Base-by-base conservation (phyloP, 2,797 vertebrate genomes). In the Bovichtus variegatus region DNA sequence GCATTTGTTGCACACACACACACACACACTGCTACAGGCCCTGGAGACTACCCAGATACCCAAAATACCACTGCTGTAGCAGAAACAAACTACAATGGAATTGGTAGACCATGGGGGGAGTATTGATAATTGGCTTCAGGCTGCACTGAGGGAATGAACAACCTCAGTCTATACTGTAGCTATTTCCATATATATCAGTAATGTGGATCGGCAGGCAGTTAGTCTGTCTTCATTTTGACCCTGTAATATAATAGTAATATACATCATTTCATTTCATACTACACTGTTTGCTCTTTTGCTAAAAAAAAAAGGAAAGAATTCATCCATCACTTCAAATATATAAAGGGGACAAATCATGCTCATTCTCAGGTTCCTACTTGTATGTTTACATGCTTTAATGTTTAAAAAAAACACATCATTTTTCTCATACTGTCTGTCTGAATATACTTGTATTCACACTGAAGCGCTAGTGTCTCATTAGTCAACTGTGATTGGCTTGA, bases 111-210 rank as follows among this genome's bases (percentile, higher is more conserved):
- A 29, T 76, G 41, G 72, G 72, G 43, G 38, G 53, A 72, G 57
- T 9, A 19, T 51, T 47, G 49, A 58, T 87, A 78, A 87, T 82
- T 80, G 63, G 38, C 63, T 81, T 76, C 59, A 69, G 70, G 60
- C 57, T 78, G 57, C 66, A 71, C 67, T 67, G 51, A 76, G 66
- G 21, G 66, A 78, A 71, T 71, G 57, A 78, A 74, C 73, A 73
- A 76, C 29, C 44, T 57, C 18, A 71, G 36, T 44, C 58, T 49
- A 9, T 43, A 27, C 38, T 81, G 31, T 11, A 51, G n/a, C 47
- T 53, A 41, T 75, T 76, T 77, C 29, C 53, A 49, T 66, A 49
- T 64, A 75, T 58, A 61, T 76, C 63, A 68, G 13, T 21, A 18
- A 25, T 63, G 9, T 73, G 65, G 47, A 66, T 46, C 64, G 73